Percentiles rank a stretch among this genome's conserved stretches.
Evolutionary conservation across 2,113 vertebrate species (phyloP).

Genomic region (Glaucidium brasilianum): DNA sequence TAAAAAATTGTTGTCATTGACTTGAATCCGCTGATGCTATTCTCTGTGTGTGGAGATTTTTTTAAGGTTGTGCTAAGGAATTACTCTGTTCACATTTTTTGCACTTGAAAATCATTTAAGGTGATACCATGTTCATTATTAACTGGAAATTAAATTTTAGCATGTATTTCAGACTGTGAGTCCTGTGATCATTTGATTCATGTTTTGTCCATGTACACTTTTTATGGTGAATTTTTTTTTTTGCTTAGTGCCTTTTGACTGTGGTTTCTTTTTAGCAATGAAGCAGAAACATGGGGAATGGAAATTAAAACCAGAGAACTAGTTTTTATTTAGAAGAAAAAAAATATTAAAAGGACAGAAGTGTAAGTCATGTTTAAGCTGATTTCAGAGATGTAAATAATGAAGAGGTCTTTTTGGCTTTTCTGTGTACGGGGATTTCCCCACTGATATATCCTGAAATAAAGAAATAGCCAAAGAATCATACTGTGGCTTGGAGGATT

Average conservation of each 20-base stretch:
- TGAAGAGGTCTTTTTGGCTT: not conserved
- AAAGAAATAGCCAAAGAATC: not conserved
- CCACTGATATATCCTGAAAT: not conserved
- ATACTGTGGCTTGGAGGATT: not conserved
- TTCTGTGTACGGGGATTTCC: not conserved
- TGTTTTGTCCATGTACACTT: not conserved
- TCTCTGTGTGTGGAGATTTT: not conserved
- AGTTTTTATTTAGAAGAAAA: not conserved
- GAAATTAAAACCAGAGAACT: not conserved
- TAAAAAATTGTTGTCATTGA: not conserved
- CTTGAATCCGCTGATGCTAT: not conserved
- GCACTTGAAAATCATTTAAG: not conserved
- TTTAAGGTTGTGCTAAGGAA: not conserved
- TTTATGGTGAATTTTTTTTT: not conserved
- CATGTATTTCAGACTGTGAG: not conserved
- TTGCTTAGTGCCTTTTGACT: not conserved
- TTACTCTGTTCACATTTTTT: not conserved
- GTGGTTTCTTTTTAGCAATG: not conserved
- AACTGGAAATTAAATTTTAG: not conserved
- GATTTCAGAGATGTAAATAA: not conserved
- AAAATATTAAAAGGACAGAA: not conserved
- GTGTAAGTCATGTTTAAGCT: not conserved
- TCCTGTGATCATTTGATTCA: not conserved
- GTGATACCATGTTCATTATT: not conserved
- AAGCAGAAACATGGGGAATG: not conserved